Base-by-base conservation (phyloP, 2,113 vertebrate species). In the Camelus bactrianus region DNA sequence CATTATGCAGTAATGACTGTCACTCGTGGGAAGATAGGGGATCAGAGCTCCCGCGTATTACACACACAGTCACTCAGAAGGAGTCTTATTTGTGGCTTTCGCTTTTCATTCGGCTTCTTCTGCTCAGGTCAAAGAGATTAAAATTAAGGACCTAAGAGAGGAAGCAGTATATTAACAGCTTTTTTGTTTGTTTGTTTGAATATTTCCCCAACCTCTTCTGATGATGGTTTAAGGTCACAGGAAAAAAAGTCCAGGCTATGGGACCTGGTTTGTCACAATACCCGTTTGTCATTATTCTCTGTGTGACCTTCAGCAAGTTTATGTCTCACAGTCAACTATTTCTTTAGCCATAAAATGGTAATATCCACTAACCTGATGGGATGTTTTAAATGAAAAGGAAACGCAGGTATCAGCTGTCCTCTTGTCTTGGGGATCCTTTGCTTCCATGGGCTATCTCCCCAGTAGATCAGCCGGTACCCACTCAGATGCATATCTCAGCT, bases 21-120 rank as follows among this genome's bases (percentile, higher is more conserved):
- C 75, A 93, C 92, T 97, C 93, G 10, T 26, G n/a, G 38, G 72
- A 83, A 79, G 52, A 85, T 8, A 48, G 28, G 8, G 15, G 19
- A 75, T 96, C 89, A 76, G 72, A 46, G 46, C 35, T 92, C 94
- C 42, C 52, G 93, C 67, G 94, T 90, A 46, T 98, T 96, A 85
- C 26, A 54, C 16, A 90, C 91, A 80, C 35, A 81, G 72, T 92
- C 88, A 93, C 85, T 98, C 96, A 92, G 10, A 46, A 93, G 86
- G 83, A 85, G 69, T 79, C 80, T 87, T 90, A 62, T 50, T 2
- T 67, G 19, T 87, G 93, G 24, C 90, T 85, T 95, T 97, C 92
- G 72, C 67, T 98, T 95, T 97, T 79, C 88, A 58, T 84, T 97
- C 94, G 70, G 70, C 69, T 98, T 15, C 16, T 98, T 97, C 94